These are phyloP conservation scores for Rhabdophis nuchalis DNA, from an alignment of 2,797 vertebrate genomes.

Conservation along the genomic window DNA sequence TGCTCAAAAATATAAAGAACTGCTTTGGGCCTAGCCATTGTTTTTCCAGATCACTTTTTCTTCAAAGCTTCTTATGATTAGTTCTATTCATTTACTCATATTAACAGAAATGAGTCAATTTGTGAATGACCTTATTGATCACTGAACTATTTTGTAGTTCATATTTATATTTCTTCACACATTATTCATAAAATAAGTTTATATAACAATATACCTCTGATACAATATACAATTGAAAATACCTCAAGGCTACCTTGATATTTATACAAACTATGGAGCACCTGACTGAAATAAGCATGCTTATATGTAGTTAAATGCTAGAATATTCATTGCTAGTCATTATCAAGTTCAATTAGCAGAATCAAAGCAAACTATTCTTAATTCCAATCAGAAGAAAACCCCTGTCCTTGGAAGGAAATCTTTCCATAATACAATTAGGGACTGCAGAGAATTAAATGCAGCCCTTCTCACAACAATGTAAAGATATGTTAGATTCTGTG, in stretches of 20 bases:
- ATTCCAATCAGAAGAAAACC: not conserved
- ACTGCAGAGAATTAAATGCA: not conserved
- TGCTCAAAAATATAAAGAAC: not conserved
- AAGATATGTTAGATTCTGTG: not conserved
- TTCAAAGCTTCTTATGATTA: constrained; percentile 28
- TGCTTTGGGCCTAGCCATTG: not conserved
- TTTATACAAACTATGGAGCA: constrained; percentile 37
- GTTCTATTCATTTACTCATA: constrained; percentile 31
- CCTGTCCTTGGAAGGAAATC: not conserved
- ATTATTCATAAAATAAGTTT: constrained; percentile 29
- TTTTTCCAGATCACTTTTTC: constrained; percentile 9
- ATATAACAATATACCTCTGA: too few relatives aligned
- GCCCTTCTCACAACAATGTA: not conserved
- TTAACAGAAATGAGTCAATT: constrained; percentile 36
- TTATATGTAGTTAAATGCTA: constrained; percentile 15
- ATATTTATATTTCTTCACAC: constrained; percentile 43
- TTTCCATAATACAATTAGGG: not conserved
- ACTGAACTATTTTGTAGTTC: constrained; percentile 29
- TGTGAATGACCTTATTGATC: constrained; percentile 39
- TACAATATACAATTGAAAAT: constrained; percentile 60
- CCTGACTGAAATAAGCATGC: constrained; percentile 42
- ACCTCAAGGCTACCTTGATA: constrained; percentile 21
- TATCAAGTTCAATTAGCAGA: constrained; percentile 18
- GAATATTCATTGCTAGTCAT: constrained; percentile 9
- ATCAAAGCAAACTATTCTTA: not conserved